Evolutionary conservation across 2,888 invertebrate species (phyloP), one percentile per base, ranked within the genome.

Genomic region (Hofmannophila pseudospretella): DNA sequence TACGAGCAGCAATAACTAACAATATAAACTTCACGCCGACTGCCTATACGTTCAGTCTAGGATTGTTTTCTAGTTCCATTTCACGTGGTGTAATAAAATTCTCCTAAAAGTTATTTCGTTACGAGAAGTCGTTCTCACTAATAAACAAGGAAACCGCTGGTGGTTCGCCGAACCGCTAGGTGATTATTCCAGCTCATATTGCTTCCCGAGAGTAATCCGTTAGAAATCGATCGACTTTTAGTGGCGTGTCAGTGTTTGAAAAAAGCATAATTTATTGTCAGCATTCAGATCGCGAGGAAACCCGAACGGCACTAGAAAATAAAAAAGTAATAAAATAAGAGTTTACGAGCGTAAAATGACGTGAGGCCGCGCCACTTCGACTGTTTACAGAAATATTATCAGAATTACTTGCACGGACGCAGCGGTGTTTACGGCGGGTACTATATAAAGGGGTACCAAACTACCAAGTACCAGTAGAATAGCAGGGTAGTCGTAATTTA

Each of bases 321-420:
- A 84, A 86, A 84, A 26, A 85, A 81, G 79, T 84, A 84, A 86
- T 85, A 77, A 74, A 61, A 77, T 76, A 78, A 67, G 68, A 62
- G 74, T 86, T 86, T 86, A 86, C 82, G 85, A 85, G 82, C 81
- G 80, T 80, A 77, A 78, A 79, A 85, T 81, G 82, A 81, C 81
- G 79, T 71, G 75, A 68, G 70, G 65, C 71, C 62, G 58, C 61
- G 70, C 74, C 73, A 72, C 71, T 73, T 67, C 47, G 63, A 44
- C 62, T 71, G 73, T 75, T 74, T 76, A 74, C 73, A 67, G n/a
- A n/a, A n/a, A n/a, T n/a, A 65, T 63, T 58, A 60, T n/a, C n/a
- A n/a, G n/a, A n/a, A n/a, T n/a, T 67, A 60, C 65, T 55, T 70
- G 70, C 63, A 67, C 65, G 44, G 45, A 51, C 58, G 53, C 57